Conservation (phyloP, 2,113 vertebrate genomes). For the Phrynosoma platyrhinos region DNA sequence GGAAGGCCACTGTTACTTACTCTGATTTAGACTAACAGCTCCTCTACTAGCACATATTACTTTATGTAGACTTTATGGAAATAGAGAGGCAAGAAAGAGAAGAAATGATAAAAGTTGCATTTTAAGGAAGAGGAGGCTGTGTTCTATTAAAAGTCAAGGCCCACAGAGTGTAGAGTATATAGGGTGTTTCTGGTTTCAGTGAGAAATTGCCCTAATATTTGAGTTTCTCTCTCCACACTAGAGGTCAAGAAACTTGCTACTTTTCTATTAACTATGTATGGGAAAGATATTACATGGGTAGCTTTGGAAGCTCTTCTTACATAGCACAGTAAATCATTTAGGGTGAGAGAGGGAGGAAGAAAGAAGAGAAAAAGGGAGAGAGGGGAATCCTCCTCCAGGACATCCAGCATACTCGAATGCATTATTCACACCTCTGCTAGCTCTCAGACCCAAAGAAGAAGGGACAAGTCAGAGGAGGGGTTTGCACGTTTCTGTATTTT, state of each 20-base stretch:
- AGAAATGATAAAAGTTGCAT: not conserved
- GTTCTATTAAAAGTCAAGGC: not conserved
- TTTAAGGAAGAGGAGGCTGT: not conserved
- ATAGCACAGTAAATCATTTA: not conserved
- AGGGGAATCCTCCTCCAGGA: not conserved
- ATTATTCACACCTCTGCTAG: accelerated
- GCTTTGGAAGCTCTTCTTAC: not conserved
- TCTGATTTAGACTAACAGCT: not conserved
- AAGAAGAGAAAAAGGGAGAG: not conserved
- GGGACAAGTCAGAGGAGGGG: not conserved
- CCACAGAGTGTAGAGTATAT: not conserved
- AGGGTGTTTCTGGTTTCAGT: not conserved
- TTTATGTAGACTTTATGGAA: conserved; percentile 3
- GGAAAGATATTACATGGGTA: no score
- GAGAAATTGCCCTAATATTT: not conserved
- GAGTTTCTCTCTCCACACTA: not conserved
- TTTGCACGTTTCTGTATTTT: not conserved
- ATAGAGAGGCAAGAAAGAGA: not conserved
- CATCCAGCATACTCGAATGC: not conserved
- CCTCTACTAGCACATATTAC: not conserved
- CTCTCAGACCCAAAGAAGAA: not conserved
- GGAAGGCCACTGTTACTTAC: no score
- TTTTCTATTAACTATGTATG: not conserved
- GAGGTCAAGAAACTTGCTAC: not conserved
- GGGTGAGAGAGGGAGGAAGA: no score